Percentiles rank a stretch among this genome's conserved stretches.
Conservation (phyloP, 1,140 invertebrate genomes). For the Drosophila equinoxialis region DNA sequence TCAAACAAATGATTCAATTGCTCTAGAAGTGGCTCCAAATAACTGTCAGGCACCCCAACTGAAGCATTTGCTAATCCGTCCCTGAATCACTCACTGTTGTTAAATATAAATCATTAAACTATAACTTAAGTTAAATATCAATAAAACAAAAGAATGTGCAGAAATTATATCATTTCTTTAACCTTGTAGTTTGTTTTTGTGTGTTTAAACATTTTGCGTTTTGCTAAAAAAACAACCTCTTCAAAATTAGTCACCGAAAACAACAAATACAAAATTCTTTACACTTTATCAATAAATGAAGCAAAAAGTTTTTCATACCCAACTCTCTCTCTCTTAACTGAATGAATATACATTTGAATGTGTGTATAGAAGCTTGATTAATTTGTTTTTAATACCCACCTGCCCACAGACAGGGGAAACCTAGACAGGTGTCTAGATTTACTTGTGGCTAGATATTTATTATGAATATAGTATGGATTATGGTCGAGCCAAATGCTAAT, state of each 20-base stretch:
- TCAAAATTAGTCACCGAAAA: background rate
- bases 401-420: background rate
- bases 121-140: too few species aligned
- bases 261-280: background rate
- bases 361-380: constrained; percentile 37
- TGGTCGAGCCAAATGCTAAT: constrained; percentile 16
- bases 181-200: background rate
- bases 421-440: background rate
- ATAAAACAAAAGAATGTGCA: too few species aligned
- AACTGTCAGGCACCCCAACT: too few species aligned
- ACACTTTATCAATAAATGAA: background rate
- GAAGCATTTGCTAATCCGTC: too few species aligned
- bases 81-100: too few species aligned
- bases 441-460: background rate
- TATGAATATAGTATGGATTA: background rate
- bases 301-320: background rate
- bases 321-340: background rate
- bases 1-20: too few species aligned
- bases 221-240: background rate
- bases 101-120: too few species aligned
- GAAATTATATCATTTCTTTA: background rate
- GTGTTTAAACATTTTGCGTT: background rate
- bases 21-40: too few species aligned
- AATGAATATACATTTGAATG: background rate
- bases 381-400: constrained; percentile 45